Conservation (phyloP, 1,140 invertebrate species). For the Ips typographus region DNA sequence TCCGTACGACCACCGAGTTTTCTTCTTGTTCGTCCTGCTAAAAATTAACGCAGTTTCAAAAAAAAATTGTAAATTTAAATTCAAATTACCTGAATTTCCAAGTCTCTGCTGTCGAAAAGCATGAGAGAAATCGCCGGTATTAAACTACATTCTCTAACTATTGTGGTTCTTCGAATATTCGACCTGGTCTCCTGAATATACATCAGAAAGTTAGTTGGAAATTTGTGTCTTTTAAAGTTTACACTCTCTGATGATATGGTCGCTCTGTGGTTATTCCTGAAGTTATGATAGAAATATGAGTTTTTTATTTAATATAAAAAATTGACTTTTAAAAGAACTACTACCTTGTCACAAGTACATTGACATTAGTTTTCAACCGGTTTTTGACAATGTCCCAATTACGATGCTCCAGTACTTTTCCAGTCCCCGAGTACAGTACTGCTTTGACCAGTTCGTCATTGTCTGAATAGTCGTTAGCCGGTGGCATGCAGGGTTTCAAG, state of each 20-base stretch:
- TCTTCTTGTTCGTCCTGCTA: conserved; percentile 28
- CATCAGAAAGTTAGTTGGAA: conserved; percentile 45
- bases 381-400: conserved; percentile 48
- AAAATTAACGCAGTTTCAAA: conserved; percentile 27
- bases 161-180: conserved; percentile 46
- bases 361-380: conserved; percentile 42
- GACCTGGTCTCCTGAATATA: conserved; percentile 52
- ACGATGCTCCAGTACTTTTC: conserved; percentile 44
- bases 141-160: conserved; percentile 49
- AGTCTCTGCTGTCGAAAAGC: conserved; percentile 46
- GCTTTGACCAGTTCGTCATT: conserved; percentile 50
- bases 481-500: conserved; percentile 39
- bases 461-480: conserved; percentile 47
- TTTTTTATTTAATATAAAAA: background rate
- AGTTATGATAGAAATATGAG: conserved; percentile 10
- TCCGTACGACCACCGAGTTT: conserved; percentile 40
- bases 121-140: conserved; percentile 46
- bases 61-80: conserved; percentile 24
- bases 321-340: conserved; percentile 1
- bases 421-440: conserved; percentile 48
- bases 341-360: conserved; percentile 47
- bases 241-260: conserved; percentile 49
- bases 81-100: conserved; percentile 39
- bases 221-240: conserved; percentile 43
- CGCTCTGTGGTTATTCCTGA: conserved; percentile 48